Conservation (phyloP, 2,888 invertebrate species). For the Xiphydria camelus region DNA sequence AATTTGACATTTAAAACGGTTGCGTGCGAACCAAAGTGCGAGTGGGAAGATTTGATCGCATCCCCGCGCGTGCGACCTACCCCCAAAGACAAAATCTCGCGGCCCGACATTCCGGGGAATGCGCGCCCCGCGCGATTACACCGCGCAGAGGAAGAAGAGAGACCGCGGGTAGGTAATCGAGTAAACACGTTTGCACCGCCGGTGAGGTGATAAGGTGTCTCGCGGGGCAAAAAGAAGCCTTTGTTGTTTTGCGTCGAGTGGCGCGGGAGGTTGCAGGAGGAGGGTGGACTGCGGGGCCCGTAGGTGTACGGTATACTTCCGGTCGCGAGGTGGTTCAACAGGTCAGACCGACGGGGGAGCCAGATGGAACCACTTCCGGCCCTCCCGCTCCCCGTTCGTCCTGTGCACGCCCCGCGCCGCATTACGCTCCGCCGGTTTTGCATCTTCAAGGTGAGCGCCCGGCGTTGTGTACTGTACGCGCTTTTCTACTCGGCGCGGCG, state of each 20-base stretch:
- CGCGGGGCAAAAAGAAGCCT: conserved; percentile 43
- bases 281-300: conserved; percentile 27
- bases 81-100: too few species aligned
- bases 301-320: conserved; percentile 53
- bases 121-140: too few species aligned
- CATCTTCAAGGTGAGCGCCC: too few species aligned
- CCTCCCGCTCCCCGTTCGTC: conserved; percentile 22
- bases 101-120: too few species aligned
- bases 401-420: conserved; percentile 22
- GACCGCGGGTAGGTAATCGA: conserved; percentile 3
- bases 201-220: conserved; percentile 42
- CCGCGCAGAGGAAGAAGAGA: too few species aligned
- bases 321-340: conserved; percentile 59
- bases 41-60: too few species aligned
- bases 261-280: background rate
- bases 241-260: conserved; percentile 41
- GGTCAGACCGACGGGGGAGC: conserved; percentile 56
- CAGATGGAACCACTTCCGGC: conserved; percentile 58
- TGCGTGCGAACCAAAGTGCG: too few species aligned
- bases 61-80: too few species aligned
- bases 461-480: too few species aligned
- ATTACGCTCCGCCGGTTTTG: too few species aligned
- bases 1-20: too few species aligned
- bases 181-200: conserved; percentile 29
- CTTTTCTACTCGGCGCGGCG: too few species aligned